These are phyloP conservation scores for Aurelia aurita DNA, from an alignment of 30 jellyfish, hydroid and myxozoan genomes.

Conservation along the genomic window DNA sequence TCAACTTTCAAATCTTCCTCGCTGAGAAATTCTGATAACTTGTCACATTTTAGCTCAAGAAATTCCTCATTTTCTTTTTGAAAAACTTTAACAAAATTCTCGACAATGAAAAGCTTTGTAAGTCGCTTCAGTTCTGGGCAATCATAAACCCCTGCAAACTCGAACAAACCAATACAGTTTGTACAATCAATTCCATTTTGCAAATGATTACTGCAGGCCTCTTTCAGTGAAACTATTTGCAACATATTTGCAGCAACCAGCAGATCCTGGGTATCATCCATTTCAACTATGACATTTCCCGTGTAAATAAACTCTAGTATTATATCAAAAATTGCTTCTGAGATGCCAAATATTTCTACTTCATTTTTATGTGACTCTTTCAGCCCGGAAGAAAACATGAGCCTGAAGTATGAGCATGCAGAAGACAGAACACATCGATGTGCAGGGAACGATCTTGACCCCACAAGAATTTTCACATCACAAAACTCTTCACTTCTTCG, in stretches of 20 bases:
- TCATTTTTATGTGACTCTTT: conserved; percentile 48
- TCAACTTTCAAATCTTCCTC: conserved; percentile 62
- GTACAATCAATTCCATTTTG: conserved; percentile 33
- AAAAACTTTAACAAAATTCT: conserved; percentile 49
- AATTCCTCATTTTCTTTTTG: conserved; percentile 45
- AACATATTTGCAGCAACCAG: conserved; percentile 70
- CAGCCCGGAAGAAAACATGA: conserved; percentile 69
- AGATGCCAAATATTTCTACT: conserved; percentile 56
- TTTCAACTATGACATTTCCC: conserved; percentile 52
- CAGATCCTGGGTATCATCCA: conserved; percentile 57
- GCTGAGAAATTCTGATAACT: conserved; percentile 22
- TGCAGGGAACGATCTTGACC: conserved; percentile 57
- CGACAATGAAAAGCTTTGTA: conserved; percentile 16
- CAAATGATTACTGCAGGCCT: conserved; percentile 46
- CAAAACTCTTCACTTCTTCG: conserved; percentile 68
- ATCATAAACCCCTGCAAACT: conserved; percentile 52
- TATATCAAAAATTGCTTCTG: conserved; percentile 54
- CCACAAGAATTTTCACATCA: conserved; percentile 63
- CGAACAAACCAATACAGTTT: conserved; percentile 56
- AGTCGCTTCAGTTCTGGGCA: conserved; percentile 39
- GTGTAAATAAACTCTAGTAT: conserved; percentile 57
- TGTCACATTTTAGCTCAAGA: conserved; percentile 28
- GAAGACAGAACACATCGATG: conserved; percentile 71
- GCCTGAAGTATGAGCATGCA: conserved; percentile 55
- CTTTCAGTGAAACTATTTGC: conserved; percentile 52